Evolutionary conservation across 2,888 invertebrate species (phyloP), one percentile per base, ranked within the genome.

Genomic region (Halictus quadricinctus): DNA sequence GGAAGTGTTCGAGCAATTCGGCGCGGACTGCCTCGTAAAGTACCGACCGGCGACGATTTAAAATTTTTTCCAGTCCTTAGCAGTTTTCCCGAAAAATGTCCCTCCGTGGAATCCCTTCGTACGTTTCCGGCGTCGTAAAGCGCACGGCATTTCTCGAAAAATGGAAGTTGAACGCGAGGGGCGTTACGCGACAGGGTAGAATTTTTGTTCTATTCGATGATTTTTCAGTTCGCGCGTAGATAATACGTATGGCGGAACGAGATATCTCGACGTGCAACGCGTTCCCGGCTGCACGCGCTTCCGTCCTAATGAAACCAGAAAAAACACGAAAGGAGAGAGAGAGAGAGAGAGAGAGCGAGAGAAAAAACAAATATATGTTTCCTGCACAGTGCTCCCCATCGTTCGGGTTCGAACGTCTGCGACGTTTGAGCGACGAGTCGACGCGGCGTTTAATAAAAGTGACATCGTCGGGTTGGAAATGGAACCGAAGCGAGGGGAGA

Each of bases 401-500:
- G 80, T 81, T 83, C 70, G 18, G 54, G 21, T 81, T 76, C 74
- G 70, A 79, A 50, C 58, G 66, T 43, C 58, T 60, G 60, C 72
- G 75, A 60, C 69, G 58, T 48, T 82, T 77, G 79, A 66, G 80
- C 74, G 72, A 81, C 76, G 78, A 80, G 75, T 75, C 83, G 82
- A 80, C 83, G 80, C 72, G 83, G 60, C 83, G 83, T 83, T 83
- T 83, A 83, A 81, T 81, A 83, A 83, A 83, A 81, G 72, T 83
- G 83, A 76, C 81, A 76, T 76, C 66, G 72, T 80, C 76, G 64
- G 75, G 80, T 29, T 76, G 64, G 83, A 58, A 76, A 83, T 76
- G 72, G 41, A 73, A 72, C 72, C 70, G 76, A 64, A 50, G 36
- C 83, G 83, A 80, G 76, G 66, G 21, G 66, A 8, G 29, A 18